Percentiles rank a stretch among this genome's conserved stretches.
Conservation (phyloP, 1,140 invertebrate species). For the Ostrea denselamellosa region DNA sequence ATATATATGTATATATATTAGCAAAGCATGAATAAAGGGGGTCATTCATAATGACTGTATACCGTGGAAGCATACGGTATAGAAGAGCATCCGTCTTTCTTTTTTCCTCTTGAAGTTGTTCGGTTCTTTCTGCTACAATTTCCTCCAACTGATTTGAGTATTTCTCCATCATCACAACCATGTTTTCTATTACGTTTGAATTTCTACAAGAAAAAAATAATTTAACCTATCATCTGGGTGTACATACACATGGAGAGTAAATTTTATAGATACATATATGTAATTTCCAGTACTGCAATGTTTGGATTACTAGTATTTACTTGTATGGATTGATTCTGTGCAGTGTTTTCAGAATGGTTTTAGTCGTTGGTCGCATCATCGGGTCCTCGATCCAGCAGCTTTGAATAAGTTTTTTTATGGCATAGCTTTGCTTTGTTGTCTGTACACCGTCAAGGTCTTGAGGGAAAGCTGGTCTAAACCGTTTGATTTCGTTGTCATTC, state of each 20-base stretch:
- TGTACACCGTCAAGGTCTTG: conserved; percentile 48
- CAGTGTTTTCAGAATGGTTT: conserved; percentile 58
- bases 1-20: too few relatives aligned
- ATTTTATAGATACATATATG: background rate
- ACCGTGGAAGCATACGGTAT: conserved; percentile 95
- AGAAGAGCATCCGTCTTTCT: conserved; percentile 94
- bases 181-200: conserved; percentile 95
- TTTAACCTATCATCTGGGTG: background rate
- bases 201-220: conserved; percentile 82
- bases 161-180: conserved; percentile 97
- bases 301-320: conserved; percentile 52
- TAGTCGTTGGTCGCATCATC: conserved; percentile 60
- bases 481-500: conserved; percentile 40
- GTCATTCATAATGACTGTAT: conserved; percentile 57
- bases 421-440: conserved; percentile 47
- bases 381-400: conserved; percentile 70
- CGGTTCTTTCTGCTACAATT: conserved; percentile 91
- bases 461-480: conserved; percentile 59
- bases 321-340: conserved; percentile 64
- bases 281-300: background rate
- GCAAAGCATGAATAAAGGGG: too few relatives aligned
- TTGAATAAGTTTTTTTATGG: conserved; percentile 62
- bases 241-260: background rate
- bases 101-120: conserved; percentile 93
- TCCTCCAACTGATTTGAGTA: conserved; percentile 96